Conservation (phyloP, 2,888 invertebrate genomes). For the Dryobotodes eremita region DNA sequence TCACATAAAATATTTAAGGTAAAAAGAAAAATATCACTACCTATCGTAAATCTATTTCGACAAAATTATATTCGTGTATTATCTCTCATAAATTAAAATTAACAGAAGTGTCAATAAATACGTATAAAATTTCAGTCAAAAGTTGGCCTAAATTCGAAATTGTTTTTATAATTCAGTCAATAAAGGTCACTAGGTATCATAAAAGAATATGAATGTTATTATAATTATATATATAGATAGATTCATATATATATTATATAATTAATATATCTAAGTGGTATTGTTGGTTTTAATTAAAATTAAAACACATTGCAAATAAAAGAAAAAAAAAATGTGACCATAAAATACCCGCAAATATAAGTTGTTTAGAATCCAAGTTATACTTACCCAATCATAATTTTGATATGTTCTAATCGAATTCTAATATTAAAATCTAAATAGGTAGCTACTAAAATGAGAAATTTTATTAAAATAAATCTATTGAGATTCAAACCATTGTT, state of each 20-base stretch:
- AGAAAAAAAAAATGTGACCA: conserved; percentile 19
- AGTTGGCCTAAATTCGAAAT: conserved; percentile 64
- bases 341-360: background rate
- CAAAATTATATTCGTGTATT: conserved; percentile 33
- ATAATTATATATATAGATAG: conserved; percentile 8
- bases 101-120: conserved; percentile 32
- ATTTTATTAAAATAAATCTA: background rate
- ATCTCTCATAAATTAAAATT: conserved; percentile 7
- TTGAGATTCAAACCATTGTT: background rate
- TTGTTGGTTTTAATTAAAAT: conserved; percentile 40
- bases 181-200: conserved; percentile 65
- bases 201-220: conserved; percentile 55
- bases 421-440: conserved; percentile 17
- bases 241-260: conserved; percentile 16
- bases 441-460: background rate
- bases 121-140: conserved; percentile 63
- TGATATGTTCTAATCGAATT: conserved; percentile 53
- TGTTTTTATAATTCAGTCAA: conserved; percentile 64
- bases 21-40: conserved; percentile 28
- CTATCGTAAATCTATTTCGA: conserved; percentile 12
- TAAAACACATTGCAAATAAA: background rate
- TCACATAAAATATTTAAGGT: conserved; percentile 4
- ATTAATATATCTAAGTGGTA: conserved; percentile 56
- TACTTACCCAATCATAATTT: conserved; percentile 4
- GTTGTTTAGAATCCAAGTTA: background rate